phyloP scores from a whole-genome alignment of 2,113 vertebrate species.

The Channa maculata region DNA sequence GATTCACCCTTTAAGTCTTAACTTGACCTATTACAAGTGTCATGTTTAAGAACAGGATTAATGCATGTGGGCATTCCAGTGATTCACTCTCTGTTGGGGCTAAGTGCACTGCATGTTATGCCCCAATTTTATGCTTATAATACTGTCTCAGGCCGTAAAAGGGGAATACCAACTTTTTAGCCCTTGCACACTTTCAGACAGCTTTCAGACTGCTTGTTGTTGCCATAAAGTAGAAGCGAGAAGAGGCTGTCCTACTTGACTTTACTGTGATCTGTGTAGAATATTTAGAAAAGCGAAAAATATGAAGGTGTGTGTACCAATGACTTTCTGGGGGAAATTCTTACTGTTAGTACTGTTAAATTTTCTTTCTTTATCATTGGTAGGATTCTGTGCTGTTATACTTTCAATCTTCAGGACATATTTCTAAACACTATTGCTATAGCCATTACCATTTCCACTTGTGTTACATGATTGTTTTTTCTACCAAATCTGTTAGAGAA shows the following conservation, averaged over 20 bases:
- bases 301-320: background rate
- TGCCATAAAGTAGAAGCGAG: background rate
- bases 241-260: constrained; percentile 7
- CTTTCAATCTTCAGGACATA: background rate
- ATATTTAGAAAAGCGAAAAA: constrained; percentile 7
- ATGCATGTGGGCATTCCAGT: constrained; percentile 62
- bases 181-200: constrained; percentile 10
- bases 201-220: background rate
- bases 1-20: constrained; percentile 58
- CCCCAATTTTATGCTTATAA: constrained; percentile 24
- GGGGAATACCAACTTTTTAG: constrained; percentile 52
- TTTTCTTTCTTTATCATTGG: background rate
- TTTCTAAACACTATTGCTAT: constrained; percentile 14
- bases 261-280: background rate
- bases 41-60: constrained; percentile 39
- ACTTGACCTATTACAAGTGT: constrained; percentile 54
- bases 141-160: constrained; percentile 23
- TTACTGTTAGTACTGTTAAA: background rate
- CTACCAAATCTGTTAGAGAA: constrained; percentile 6
- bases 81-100: constrained; percentile 64
- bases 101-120: constrained; percentile 7
- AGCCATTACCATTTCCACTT: background rate
- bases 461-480: background rate
- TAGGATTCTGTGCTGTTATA: background rate
- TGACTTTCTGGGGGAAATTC: background rate